Evolutionary conservation across 1,140 invertebrate species (phyloP), one percentile per base, ranked within the genome.

Genomic region (Mamestra configurata): DNA sequence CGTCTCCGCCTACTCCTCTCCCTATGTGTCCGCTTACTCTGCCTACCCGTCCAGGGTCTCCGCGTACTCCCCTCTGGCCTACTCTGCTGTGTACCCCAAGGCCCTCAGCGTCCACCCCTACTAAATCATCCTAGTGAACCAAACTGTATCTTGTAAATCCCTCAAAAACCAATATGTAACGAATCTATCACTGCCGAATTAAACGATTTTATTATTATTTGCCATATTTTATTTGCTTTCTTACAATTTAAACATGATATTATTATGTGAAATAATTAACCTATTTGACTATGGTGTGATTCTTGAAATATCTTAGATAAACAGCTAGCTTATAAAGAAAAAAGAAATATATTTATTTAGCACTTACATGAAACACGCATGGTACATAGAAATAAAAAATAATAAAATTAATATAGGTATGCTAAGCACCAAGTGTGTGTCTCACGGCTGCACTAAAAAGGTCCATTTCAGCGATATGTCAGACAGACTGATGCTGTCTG

Each of bases 21-120:
- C 85, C n/a, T 84, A 81, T 13, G 81, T 88, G 1, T 71, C 83
- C 68, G 40, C 88, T 70, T 90, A 89, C 79, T 71, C 80, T 46
- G 71, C 85, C 46, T 89, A 86, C 82, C 79, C 70, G 20, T 64
- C 57, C 59, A 75, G 82, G 18, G 86, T 87, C 0, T 71, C 81
- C 31, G 57, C 87, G 31, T 89, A 84, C 81, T 81, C 70, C 18
- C 8, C 76, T 8, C 83, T 88, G 0, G 59, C 86, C 46, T 89
- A 86, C 82, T 82, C 70, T 11, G 8, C 86, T 37, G 78, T 91
- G 7, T 85, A 84, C 70, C 92, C 91, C 49, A 90, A 85, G 75
- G 90, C 91, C 31, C 81, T 85, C 79, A 88, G 91, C 68, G 83
- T 92, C 31, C 91, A 93, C 80, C 90, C 91, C 31, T 94, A 87